Evolutionary conservation across 2,888 invertebrate species (phyloP), one percentile per base, ranked within the genome.

Genomic region (Tortricodes alternella): DNA sequence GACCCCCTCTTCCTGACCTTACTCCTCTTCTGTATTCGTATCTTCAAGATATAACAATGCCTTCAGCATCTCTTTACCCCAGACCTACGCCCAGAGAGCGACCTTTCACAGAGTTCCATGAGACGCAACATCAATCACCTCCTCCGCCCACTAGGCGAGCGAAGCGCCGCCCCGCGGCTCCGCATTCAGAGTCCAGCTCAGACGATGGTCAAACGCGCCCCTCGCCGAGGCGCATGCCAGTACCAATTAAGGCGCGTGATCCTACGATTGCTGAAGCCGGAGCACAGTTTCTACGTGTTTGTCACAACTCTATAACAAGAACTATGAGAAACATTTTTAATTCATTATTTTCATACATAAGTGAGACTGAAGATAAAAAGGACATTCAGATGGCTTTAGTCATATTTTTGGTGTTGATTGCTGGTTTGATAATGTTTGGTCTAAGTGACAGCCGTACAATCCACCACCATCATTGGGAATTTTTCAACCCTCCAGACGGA

Each of bases 381-480:
- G 94, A 95, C 71, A 90, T 95, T 59, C 95, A 95, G 71, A 93
- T 96, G 72, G 94, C 95, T 3, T 89, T 96, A 68, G 94, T 96
- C 53, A 94, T 96, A 72, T 92, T 97, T 61, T 91, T 97, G 58
- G 92, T 97, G 46, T 88, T 97, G 61, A 93, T 97, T 29, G 95
- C 95, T 46, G 95, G 95, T 11, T 90, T 97, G 58, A 92, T 97
- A 61, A 91, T 97, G 81, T 92, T 96, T 62, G 94, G 95, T 46
- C 92, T 95, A 58, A 94, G 95, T 59, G 94, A 93, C 62, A 93
- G 94, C 60, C 92, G 94, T 53, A 94, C 94, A 46, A 92, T 95
- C 63, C 96, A 96, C 76, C 94, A 95, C 68, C 95, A 96, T 77
- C 96, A 96, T 69, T 96, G 96, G 96, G 96, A 96, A 78, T 96